A percentile compares a stretch with the other conserved stretches of the same genome.
These are phyloP conservation scores for Chrysocyon brachyurus DNA, from an alignment of 2,797 vertebrate genomes.

Conservation along the genomic window DNA sequence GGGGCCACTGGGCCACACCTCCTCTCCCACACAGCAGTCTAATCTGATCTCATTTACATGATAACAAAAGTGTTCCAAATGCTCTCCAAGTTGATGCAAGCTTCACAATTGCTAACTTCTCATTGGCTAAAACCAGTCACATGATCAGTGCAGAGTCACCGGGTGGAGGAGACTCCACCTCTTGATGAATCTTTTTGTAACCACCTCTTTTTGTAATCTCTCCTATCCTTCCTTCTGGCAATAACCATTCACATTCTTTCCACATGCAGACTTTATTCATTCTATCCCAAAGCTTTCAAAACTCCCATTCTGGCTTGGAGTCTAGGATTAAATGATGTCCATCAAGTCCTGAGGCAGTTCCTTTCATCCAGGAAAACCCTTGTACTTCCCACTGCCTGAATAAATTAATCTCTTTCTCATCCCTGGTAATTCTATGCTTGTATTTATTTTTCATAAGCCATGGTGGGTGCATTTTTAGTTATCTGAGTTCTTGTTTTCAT, in stretches of 20 bases:
- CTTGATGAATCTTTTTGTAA: not conserved
- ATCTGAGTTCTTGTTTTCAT: not conserved
- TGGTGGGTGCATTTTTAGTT: not conserved
- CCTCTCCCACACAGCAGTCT: not conserved
- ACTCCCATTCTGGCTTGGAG: not conserved
- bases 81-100: not conserved
- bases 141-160: not conserved
- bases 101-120: not conserved
- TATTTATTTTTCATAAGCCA: not conserved
- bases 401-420: not conserved
- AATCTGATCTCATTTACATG: not conserved
- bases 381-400: not conserved
- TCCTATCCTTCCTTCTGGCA: not conserved
- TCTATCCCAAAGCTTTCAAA: not conserved
- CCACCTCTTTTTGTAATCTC: not conserved
- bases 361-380: not conserved
- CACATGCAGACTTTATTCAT: not conserved
- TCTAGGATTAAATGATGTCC: not conserved
- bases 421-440: not conserved
- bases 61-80: not conserved
- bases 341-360: not conserved
- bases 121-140: not conserved
- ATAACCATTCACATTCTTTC: not conserved
- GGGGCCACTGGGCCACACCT: not conserved
- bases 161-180: not conserved